These are phyloP conservation scores for Tupaia chinensis DNA, from an alignment of 2,113 vertebrate genomes.

Conservation along the genomic window DNA sequence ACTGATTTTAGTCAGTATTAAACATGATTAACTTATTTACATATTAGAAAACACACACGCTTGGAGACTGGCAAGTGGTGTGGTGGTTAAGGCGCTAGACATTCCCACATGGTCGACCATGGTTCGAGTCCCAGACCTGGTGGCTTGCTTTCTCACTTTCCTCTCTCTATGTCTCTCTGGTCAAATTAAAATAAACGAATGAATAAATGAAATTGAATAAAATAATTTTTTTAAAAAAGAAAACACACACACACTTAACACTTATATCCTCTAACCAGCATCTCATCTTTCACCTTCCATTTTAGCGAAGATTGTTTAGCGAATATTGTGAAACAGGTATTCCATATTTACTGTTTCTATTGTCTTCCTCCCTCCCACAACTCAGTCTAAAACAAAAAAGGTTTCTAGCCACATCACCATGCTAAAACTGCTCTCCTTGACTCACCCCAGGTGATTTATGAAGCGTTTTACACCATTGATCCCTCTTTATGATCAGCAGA, in stretches of 20 bases:
- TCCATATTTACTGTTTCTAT: slow-evolving; percentile 7
- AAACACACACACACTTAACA: not conserved
- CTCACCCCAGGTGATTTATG: not conserved
- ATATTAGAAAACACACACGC: not conserved
- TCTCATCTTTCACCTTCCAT: not conserved
- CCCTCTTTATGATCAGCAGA: not conserved
- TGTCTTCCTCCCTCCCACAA: not conserved
- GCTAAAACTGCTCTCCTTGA: too few species aligned
- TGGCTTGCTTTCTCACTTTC: too few species aligned
- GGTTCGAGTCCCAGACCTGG: too few species aligned
- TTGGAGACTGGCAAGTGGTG: too few species aligned
- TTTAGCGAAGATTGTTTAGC: slow-evolving; percentile 33
- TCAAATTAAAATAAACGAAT: too few species aligned
- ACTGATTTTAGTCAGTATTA: slow-evolving; percentile 27
- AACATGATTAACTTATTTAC: slow-evolving; percentile 30
- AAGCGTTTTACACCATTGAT: not conserved
- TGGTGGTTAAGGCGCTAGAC: too few species aligned
- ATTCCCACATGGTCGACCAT: too few species aligned
- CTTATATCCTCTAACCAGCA: not conserved
- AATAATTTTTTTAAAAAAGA: too few species aligned
- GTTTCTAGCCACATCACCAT: too few species aligned
- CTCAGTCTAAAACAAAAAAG: slow-evolving; percentile 36
- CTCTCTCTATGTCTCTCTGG: too few species aligned
- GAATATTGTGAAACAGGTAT: not conserved
- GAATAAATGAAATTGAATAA: too few species aligned